Base-by-base conservation (phyloP, 2,888 invertebrate genomes). In the Lasioglossum morio region DNA sequence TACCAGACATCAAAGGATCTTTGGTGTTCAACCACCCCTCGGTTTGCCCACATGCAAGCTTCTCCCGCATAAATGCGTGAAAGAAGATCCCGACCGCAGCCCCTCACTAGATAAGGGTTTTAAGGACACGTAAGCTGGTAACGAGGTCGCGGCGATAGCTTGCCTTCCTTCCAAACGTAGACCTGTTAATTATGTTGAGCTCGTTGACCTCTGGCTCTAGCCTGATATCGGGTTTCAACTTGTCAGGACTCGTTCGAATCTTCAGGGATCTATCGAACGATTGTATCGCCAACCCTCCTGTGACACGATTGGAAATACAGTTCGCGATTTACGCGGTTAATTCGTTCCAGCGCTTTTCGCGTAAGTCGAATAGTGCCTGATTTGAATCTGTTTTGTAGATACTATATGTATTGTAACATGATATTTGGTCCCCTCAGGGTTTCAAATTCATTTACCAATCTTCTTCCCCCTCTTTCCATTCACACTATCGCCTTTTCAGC, bases 1-100 rank as follows among this genome's bases (percentile, higher is more conserved):
- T 76, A 88, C 85, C 90, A 92, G 92, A 93, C 93, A 91, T 94
- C 93, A 94, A 94, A 94, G 94, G 89, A 92, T 86, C 88, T 91
- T 91, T 90, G 85, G 84, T 89, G 80, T 70, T 69, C 77, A 72
- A 34, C 72, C 84, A 81, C 80, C 86, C 82, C 82, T 75, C 79
- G 80, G 77, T 82, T 27, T 82, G 79, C 78, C 84, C 83, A 70
- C 81, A 69, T 60, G 78, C 86, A 84, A 86, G 88, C 77, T 87
- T 85, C 81, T 85, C 81, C 84, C 81, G 85, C 80, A 86, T 91
- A 92, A 93, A 92, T 90, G 91, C 90, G 89, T 82, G 87, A 86
- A 85, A 88, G 84, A 72, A 82, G 85, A 79, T 77, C 43, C 73
- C 53, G 63, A 87, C 77, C 73, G 78, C 81, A 76, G 66, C 85